These are phyloP conservation scores for Drosophila kepulauana DNA, from an alignment of 1,140 invertebrate genomes.

Conservation along the genomic window DNA sequence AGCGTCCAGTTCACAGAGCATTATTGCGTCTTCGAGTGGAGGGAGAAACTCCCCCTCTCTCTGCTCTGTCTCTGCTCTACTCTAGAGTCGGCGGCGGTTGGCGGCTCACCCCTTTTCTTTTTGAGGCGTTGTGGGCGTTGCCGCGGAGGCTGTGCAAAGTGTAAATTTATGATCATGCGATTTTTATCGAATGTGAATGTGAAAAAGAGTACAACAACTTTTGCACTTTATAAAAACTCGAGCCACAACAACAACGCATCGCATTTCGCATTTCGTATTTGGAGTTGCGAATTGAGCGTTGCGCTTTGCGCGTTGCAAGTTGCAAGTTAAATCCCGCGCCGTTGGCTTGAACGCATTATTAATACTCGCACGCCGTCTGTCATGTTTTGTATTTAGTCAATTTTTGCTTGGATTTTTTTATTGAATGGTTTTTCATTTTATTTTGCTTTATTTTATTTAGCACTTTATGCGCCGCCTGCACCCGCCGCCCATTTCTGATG, in stretches of 20 bases:
- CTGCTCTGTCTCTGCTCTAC: no score
- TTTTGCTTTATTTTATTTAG: conserved; percentile 69
- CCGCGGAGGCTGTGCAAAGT: conserved; percentile 84
- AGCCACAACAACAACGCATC: conserved; percentile 1
- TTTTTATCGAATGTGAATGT: conserved; percentile 84
- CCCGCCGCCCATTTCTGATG: conserved; percentile 21
- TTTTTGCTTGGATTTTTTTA: conserved; percentile 59
- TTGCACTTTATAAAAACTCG: conserved; percentile 78
- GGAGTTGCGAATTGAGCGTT: conserved; percentile 11
- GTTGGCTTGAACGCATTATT: conserved; percentile 76
- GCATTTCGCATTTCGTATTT: conserved; percentile 19
- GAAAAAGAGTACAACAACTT: conserved; percentile 81
- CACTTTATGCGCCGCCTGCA: conserved; percentile 52
- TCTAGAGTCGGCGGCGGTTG: not conserved
- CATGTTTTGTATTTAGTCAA: conserved; percentile 84
- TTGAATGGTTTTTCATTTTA: conserved; percentile 67
- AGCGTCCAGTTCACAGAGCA: conserved; percentile 60
- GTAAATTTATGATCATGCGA: conserved; percentile 85
- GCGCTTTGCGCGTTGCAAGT: conserved; percentile 13
- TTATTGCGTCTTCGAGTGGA: conserved; percentile 55
- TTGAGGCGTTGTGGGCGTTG: conserved; percentile 69
- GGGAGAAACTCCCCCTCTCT: conserved; percentile 19
- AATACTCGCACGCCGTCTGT: conserved; percentile 83
- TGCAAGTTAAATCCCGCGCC: conserved; percentile 27
- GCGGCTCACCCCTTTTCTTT: conserved; percentile 43